Base-by-base conservation (phyloP, 2,113 vertebrate genomes). In the Lipotes vexillifer region DNA sequence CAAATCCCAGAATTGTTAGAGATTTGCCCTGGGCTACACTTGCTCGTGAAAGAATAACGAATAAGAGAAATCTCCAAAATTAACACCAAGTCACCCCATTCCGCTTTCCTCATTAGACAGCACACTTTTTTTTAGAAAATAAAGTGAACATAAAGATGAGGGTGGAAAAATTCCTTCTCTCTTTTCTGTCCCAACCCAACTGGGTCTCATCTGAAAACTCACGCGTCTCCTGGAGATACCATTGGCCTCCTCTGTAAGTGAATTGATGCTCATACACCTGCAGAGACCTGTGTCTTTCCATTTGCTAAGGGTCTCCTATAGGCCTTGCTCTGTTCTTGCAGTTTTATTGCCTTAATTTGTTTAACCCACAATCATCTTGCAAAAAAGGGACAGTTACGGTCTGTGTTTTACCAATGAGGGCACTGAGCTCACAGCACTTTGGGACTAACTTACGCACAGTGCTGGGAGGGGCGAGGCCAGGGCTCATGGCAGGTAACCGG, bases 381-480 rank as follows among this genome's bases (percentile, higher is more conserved):
- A 59, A 20, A 27, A n/a, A 46, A 46, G 49, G n/a, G 38, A 21
- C 1, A 0, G 10, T 31, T 5, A 7, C 21, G 4, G 38, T 21
- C 15, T 29, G 9, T n/a, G 5, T 38, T 36, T 78, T 21, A 77
- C 33, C n/a, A 5, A 12, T 1, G 15, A 83, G 38, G 38, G 82
- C 63, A 12, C n/a, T n/a, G 46, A 33, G 21, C 15, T 57, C 52
- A 69, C 14, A 21, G 36, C 77, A 46, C 31, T 36, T 29, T 4
- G 21, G 65, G 13, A 18, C 29, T 5, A 1, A 92, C 65, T n/a
- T 27, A 77, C 6, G 44, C 49, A 17, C 23, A 15, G 23, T 61
- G 38, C 25, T 12, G 2, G 23, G 4, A 59, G 9, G 21, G 14
- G 41, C 29, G 12, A 29, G 44, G 38, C 77, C 77, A 44, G 29